These are phyloP conservation scores for Oopsacas minuta DNA, from an alignment of 37 sponge, comb jelly and placozoan genomes.

Conservation along the genomic window DNA sequence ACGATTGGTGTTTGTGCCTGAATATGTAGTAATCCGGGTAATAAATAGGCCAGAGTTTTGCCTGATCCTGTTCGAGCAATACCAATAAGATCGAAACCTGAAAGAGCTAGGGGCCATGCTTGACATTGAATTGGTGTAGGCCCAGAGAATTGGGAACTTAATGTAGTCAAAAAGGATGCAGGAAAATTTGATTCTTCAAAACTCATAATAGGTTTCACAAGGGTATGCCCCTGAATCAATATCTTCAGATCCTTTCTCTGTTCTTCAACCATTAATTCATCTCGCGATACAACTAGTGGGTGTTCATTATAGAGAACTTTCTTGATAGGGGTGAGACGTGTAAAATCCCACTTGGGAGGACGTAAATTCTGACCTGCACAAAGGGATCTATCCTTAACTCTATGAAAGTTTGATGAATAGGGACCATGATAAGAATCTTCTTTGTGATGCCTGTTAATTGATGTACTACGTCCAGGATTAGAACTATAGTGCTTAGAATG, in stretches of 20 bases:
- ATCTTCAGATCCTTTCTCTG: slow-evolving; percentile 26
- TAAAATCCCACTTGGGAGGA: slow-evolving; percentile 3
- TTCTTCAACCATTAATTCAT: neutral
- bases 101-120: slow-evolving; percentile 90
- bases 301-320: neutral
- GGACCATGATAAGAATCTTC: neutral
- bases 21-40: slow-evolving; percentile 82
- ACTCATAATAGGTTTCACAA: slow-evolving; percentile 49
- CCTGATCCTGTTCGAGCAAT: slow-evolving; percentile 97
- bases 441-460: neutral
- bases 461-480: neutral
- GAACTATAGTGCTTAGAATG: neutral
- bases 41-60: slow-evolving; percentile 81
- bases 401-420: neutral
- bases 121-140: slow-evolving; percentile 25
- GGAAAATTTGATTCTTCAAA: slow-evolving; percentile 80
- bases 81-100: slow-evolving; percentile 84
- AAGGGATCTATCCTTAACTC: neutral
- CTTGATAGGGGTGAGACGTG: neutral
- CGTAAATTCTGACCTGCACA: neutral
- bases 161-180: neutral
- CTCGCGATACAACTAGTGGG: neutral
- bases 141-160: neutral
- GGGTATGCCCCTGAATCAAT: slow-evolving; percentile 36
- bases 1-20: slow-evolving; percentile 53